Conservation (phyloP, 2,888 invertebrate species). For the Netelia melanura region DNA sequence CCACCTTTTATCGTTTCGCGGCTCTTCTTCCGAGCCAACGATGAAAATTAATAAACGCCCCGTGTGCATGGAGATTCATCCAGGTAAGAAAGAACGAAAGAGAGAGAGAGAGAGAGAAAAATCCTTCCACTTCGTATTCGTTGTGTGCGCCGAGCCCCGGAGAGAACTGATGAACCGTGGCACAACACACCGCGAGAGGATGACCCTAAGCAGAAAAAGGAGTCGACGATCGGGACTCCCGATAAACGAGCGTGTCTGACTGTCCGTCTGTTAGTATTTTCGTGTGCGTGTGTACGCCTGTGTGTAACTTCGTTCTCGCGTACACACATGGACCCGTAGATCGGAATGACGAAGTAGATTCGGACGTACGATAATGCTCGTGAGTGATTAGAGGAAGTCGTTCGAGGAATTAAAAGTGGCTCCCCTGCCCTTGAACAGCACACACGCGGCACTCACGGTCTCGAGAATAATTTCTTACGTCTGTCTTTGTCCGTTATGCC, state of each 20-base stretch:
- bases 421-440: conserved; percentile 54
- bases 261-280: conserved; percentile 39
- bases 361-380: conserved; percentile 66
- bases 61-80: not conserved
- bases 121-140: conserved; percentile 1
- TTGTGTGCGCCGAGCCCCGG: not conserved
- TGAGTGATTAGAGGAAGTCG: conserved; percentile 71
- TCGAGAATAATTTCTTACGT: conserved; percentile 44
- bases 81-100: conserved; percentile 34
- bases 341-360: conserved; percentile 70
- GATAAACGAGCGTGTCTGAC: conserved; percentile 63
- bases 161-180: conserved; percentile 52
- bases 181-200: conserved; percentile 25
- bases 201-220: conserved; percentile 61
- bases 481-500: conserved; percentile 2
- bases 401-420: conserved; percentile 66
- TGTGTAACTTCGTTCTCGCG: conserved; percentile 21
- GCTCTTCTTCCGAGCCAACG: conserved; percentile 40
- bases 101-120: not conserved
- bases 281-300: not conserved
- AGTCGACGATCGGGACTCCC: conserved; percentile 61
- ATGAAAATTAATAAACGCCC: conserved; percentile 68
- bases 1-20: conserved; percentile 42
- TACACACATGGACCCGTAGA: conserved; percentile 46
- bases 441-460: conserved; percentile 25